Conservation (phyloP, 2,113 vertebrate genomes). For the Pao palembangensis region DNA sequence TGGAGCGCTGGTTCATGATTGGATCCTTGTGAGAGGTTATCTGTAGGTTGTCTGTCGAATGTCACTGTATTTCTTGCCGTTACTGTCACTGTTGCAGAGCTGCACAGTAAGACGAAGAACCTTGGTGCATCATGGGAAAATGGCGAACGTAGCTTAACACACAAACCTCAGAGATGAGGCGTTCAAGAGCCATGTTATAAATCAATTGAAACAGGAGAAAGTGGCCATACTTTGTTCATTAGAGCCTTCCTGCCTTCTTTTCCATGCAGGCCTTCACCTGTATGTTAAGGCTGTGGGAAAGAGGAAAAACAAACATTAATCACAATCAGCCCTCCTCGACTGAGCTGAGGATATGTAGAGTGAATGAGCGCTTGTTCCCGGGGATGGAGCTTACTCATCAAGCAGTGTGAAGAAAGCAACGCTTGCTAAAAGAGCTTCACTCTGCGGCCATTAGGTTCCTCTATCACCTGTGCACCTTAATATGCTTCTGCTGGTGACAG, state of each 20-base stretch:
- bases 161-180: conserved; percentile 9
- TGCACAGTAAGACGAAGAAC: conserved; percentile 3
- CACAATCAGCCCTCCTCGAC: conserved; percentile 20
- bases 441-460: conserved; percentile 48
- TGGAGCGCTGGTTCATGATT: conserved; percentile 23
- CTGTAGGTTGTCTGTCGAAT: conserved; percentile 18
- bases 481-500: conserved; percentile 58
- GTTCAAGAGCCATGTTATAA: conserved; percentile 4
- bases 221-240: no score
- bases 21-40: conserved; percentile 23
- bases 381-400: conserved; percentile 18
- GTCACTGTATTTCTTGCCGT: conserved; percentile 6
- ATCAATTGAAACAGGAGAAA: no score
- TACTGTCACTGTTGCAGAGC: conserved; percentile 23
- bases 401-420: conserved; percentile 42
- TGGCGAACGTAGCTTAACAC: conserved; percentile 4
- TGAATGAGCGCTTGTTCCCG: no score
- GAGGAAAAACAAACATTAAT: conserved; percentile 30
- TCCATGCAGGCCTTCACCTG: not conserved
- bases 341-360: conserved; percentile 4
- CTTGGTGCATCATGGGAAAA: not conserved
- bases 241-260: not conserved
- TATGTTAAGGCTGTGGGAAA: conserved; percentile 2
- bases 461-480: conserved; percentile 47
- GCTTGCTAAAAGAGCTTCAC: conserved; percentile 49